phyloP scores from a whole-genome alignment of 2,797 vertebrate genomes.

The Sorex maritimensis region DNA sequence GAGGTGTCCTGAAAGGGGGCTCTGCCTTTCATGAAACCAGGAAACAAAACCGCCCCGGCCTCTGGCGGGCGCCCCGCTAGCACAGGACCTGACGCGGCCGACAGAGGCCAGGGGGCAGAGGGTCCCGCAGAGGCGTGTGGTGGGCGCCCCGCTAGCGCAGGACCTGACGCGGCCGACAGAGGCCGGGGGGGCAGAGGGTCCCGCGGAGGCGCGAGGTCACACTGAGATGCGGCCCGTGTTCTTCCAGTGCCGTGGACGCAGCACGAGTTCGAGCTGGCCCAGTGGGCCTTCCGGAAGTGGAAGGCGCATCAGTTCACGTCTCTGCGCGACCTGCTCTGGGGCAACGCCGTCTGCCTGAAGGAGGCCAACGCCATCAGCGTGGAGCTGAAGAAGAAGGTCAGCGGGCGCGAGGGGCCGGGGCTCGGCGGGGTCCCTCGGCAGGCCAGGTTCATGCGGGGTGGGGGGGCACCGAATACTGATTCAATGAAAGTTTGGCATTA shows the following conservation, averaged over 20 bases:
- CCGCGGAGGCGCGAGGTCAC: accelerated
- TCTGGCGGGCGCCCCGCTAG: too few relatives aligned
- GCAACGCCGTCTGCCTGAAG: constrained; percentile 98
- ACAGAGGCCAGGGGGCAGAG: background rate
- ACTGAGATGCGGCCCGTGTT: background rate
- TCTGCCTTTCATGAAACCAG: background rate
- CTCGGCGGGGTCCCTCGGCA: background rate
- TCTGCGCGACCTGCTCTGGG: constrained; percentile 98
- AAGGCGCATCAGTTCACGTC: constrained; percentile 99
- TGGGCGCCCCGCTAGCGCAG: too few relatives aligned
- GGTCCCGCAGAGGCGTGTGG: background rate
- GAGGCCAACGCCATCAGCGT: constrained; percentile 99
- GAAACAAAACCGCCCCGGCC: constrained; percentile 19
- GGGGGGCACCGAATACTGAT: background rate
- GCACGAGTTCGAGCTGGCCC: constrained; percentile 96
- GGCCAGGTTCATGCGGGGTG: background rate
- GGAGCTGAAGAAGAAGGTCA: constrained; percentile 99
- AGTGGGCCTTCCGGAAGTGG: constrained; percentile 99
- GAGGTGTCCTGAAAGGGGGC: background rate
- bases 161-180: too few relatives aligned
- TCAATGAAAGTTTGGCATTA: background rate
- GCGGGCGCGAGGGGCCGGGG: accelerated
- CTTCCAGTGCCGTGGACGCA: constrained; percentile 96
- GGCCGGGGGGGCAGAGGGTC: background rate
- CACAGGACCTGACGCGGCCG: too few relatives aligned